phyloP scores from a whole-genome alignment of 2,113 vertebrate species.

The Aplodontia rufa region DNA sequence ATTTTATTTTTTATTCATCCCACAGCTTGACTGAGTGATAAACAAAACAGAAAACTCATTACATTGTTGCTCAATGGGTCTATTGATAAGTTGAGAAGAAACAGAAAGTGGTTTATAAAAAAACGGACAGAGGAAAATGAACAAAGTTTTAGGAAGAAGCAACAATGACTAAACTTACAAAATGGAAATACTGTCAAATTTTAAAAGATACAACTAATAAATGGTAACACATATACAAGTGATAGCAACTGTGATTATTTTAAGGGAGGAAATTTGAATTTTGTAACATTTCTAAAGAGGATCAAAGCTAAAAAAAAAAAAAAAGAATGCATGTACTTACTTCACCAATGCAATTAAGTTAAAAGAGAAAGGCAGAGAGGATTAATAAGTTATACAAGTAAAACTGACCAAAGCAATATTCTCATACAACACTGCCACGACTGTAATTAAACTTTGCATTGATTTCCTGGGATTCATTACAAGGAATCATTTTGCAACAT shows the following conservation, averaged over 20 bases:
- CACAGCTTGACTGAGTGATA: background rate
- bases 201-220: background rate
- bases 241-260: background rate
- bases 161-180: background rate
- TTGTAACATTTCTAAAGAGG: slow-evolving; percentile 36
- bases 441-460: slow-evolving; percentile 85
- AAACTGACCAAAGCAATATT: slow-evolving; percentile 81
- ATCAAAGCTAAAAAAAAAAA: slow-evolving; percentile 81
- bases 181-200: background rate
- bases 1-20: background rate
- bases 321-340: slow-evolving; percentile 77
- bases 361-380: slow-evolving; percentile 75
- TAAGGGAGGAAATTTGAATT: background rate
- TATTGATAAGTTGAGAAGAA: background rate
- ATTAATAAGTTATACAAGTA: slow-evolving; percentile 79
- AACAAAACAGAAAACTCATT: background rate
- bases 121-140: background rate
- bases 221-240: background rate
- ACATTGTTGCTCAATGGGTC: background rate
- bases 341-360: slow-evolving; percentile 81
- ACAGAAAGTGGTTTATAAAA: background rate
- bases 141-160: background rate
- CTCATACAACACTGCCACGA: slow-evolving; percentile 71
- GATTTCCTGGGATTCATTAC: slow-evolving; percentile 86
- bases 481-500: slow-evolving; percentile 75